Conservation (phyloP, 1,140 invertebrate species). For the Rhagoletis pomonella region DNA sequence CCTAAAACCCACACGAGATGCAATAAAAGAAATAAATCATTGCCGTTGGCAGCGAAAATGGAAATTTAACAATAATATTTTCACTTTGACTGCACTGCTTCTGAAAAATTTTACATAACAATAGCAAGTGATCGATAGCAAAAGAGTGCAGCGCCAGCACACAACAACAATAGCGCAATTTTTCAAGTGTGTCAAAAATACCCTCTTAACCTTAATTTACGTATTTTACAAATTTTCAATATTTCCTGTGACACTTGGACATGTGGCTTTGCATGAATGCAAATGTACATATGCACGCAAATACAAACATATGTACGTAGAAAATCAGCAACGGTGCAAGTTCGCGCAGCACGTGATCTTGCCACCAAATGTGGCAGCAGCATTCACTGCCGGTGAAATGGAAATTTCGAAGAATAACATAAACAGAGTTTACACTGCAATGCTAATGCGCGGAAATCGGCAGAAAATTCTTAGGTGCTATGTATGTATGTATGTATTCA, state of each 20-base stretch:
- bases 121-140: slow-evolving; percentile 48
- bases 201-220: slow-evolving; percentile 48
- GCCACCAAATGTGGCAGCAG: slow-evolving; percentile 43
- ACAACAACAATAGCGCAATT: slow-evolving; percentile 34
- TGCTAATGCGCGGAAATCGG: slow-evolving; percentile 36
- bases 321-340: slow-evolving; percentile 40
- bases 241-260: not conserved
- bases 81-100: not conserved
- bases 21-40: not conserved
- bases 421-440: not conserved
- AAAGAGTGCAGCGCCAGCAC: not conserved
- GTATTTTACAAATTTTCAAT: not conserved
- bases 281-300: not conserved
- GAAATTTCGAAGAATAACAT: not conserved
- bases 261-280: slow-evolving; percentile 18
- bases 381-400: not conserved
- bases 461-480: slow-evolving; percentile 18
- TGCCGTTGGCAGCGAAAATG: slow-evolving; percentile 35
- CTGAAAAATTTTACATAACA: slow-evolving; percentile 28
- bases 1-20: not conserved
- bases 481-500: not conserved
- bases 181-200: slow-evolving; percentile 52
- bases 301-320: not conserved
- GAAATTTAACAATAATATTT: slow-evolving; percentile 18
- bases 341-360: slow-evolving; percentile 48